phyloP scores from a whole-genome alignment of 53 echinoderm and acorn worm species.

The Antedon mediterranea region DNA sequence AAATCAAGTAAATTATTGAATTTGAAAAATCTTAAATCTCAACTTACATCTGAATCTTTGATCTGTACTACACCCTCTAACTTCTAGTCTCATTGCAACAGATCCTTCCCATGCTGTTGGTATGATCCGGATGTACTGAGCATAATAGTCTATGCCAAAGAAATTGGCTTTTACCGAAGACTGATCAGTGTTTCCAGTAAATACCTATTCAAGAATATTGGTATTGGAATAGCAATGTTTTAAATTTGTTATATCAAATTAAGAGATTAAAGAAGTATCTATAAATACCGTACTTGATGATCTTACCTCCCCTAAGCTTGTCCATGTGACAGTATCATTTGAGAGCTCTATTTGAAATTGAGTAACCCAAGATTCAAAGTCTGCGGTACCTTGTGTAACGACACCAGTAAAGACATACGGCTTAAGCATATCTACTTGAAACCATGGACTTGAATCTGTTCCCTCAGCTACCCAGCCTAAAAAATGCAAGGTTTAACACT shows the following conservation, averaged over 20 bases:
- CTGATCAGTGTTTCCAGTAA: slow-evolving; percentile 63
- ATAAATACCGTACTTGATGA: too few species aligned
- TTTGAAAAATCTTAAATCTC: too few species aligned
- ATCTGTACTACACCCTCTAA: slow-evolving; percentile 64
- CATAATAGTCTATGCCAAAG: slow-evolving; percentile 49
- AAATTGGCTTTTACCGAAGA: slow-evolving; percentile 4
- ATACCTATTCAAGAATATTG: slow-evolving; percentile 31
- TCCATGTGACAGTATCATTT: slow-evolving; percentile 58
- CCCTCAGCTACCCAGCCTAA: slow-evolving; percentile 66
- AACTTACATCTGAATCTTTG: slow-evolving; percentile 69
- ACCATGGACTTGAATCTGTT: slow-evolving; percentile 52
- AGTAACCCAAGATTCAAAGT: slow-evolving; percentile 51
- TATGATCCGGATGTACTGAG: slow-evolving; percentile 47
- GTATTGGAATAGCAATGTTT: too few species aligned
- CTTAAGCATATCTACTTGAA: slow-evolving; percentile 41
- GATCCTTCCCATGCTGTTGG: slow-evolving; percentile 55
- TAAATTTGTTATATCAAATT: too few species aligned
- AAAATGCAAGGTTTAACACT: too few species aligned
- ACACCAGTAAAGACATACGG: slow-evolving; percentile 61
- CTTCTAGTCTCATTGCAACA: slow-evolving; percentile 46
- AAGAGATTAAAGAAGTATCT: too few species aligned
- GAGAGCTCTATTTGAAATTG: slow-evolving; percentile 40
- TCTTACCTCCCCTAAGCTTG: slow-evolving; percentile 22
- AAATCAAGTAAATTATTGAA: too few species aligned
- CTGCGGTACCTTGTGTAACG: slow-evolving; percentile 52